phyloP scores from a whole-genome alignment of 2,797 vertebrate species.

The Cyprinella venusta region DNA sequence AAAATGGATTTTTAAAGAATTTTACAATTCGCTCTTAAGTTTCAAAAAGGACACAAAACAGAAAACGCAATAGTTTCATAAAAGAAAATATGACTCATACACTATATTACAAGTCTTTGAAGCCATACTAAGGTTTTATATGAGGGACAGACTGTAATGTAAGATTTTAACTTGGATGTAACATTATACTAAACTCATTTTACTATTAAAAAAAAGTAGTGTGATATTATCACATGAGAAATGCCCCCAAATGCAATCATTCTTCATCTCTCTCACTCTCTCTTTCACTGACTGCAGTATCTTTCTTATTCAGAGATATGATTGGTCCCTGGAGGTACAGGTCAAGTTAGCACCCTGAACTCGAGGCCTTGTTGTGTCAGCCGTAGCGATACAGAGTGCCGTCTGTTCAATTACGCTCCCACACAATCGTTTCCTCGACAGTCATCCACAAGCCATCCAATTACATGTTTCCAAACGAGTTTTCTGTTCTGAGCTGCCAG shows the following conservation, averaged over 20 bases:
- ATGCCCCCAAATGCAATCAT: background rate
- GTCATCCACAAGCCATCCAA: constrained; percentile 39
- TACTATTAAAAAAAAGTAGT: constrained; percentile 7
- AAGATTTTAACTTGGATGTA: background rate
- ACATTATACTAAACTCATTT: background rate
- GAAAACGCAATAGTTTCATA: background rate
- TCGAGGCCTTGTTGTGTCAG: constrained; percentile 17
- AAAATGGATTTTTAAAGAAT: background rate
- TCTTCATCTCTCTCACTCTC: too few species aligned
- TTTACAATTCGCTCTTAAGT: background rate
- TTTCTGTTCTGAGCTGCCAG: constrained; percentile 38
- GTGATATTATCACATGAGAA: background rate
- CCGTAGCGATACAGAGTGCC: background rate
- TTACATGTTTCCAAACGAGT: constrained; percentile 34
- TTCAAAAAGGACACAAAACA: constrained; percentile 16
- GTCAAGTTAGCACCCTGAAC: constrained; percentile 30
- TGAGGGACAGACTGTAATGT: background rate
- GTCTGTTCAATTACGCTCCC: constrained; percentile 30
- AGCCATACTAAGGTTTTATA: background rate
- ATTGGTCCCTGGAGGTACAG: constrained; percentile 21
- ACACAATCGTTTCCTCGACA: constrained; percentile 46
- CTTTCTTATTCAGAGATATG: constrained; percentile 25
- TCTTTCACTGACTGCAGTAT: background rate
- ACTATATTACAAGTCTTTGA: background rate
- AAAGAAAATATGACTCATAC: constrained; percentile 8